Conservation (phyloP, 2,888 invertebrate species). For the Heliconius ismenius region DNA sequence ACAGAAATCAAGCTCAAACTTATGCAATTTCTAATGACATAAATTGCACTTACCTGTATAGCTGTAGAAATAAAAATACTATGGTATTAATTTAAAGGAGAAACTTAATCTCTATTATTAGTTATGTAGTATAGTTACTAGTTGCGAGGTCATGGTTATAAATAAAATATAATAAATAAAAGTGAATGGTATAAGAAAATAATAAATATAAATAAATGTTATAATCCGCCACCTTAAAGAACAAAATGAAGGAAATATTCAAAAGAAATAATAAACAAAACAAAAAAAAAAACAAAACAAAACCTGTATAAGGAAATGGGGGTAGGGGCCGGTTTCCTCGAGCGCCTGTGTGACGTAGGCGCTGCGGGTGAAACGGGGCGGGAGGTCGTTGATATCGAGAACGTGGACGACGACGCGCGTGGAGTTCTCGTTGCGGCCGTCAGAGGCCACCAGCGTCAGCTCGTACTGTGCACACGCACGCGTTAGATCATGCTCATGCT, state of each 20-base stretch:
- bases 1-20: conserved; percentile 25
- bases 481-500: conserved; percentile 77
- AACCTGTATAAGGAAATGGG: conserved; percentile 88
- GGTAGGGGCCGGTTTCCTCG: conserved; percentile 89
- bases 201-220: neutral
- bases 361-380: conserved; percentile 89
- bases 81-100: neutral
- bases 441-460: conserved; percentile 93
- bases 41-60: conserved; percentile 34
- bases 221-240: neutral
- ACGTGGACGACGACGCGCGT: conserved; percentile 91
- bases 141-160: neutral
- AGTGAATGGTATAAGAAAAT: neutral
- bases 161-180: conserved; percentile 11
- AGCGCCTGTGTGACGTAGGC: conserved; percentile 87
- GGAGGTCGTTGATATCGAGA: conserved; percentile 94
- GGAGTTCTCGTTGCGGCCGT: conserved; percentile 93
- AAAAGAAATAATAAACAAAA: conserved; percentile 5
- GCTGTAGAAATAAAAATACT: conserved; percentile 10
- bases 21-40: conserved; percentile 27
- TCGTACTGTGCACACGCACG: conserved; percentile 86
- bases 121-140: neutral
- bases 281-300: conserved; percentile 60
- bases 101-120: conserved; percentile 3
- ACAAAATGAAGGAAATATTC: neutral